Percentiles rank a stretch among this genome's conserved stretches.
These are phyloP conservation scores for Eupithecia insigniata DNA, from an alignment of 2,888 invertebrate species.

Conservation along the genomic window DNA sequence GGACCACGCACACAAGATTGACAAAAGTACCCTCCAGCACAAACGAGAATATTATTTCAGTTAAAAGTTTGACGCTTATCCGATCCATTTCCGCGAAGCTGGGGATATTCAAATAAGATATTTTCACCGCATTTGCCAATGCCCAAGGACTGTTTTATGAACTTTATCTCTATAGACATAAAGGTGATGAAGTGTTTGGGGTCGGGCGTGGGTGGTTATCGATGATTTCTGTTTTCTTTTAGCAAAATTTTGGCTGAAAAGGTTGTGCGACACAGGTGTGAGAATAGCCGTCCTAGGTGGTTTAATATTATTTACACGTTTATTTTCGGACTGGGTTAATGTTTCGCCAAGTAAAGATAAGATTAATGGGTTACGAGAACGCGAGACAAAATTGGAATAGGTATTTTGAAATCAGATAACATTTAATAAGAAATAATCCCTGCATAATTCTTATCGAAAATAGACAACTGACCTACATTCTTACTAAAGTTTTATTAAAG, in stretches of 20 bases:
- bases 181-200: conserved; percentile 47
- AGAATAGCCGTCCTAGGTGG: neutral
- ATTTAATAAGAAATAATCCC: neutral
- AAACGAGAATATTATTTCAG: conserved; percentile 75
- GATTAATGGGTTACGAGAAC: conserved; percentile 3
- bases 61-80: conserved; percentile 72
- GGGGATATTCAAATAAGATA: conserved; percentile 72
- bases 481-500: neutral
- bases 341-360: neutral
- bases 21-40: conserved; percentile 52
- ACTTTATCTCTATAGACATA: conserved; percentile 58
- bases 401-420: neutral
- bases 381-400: neutral
- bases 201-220: conserved; percentile 39
- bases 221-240: conserved; percentile 52
- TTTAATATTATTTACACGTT: conserved; percentile 6
- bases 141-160: conserved; percentile 57
- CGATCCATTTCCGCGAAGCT: conserved; percentile 65
- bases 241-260: conserved; percentile 45
- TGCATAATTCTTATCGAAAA: neutral
- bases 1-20: conserved; percentile 47
- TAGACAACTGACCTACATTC: neutral
- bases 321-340: neutral
- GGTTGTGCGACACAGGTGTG: conserved; percentile 48
- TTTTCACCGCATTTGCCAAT: conserved; percentile 60